Evolutionary conservation across 2,113 vertebrate genomes (phyloP).

Genomic region (Rattus rattus): DNA sequence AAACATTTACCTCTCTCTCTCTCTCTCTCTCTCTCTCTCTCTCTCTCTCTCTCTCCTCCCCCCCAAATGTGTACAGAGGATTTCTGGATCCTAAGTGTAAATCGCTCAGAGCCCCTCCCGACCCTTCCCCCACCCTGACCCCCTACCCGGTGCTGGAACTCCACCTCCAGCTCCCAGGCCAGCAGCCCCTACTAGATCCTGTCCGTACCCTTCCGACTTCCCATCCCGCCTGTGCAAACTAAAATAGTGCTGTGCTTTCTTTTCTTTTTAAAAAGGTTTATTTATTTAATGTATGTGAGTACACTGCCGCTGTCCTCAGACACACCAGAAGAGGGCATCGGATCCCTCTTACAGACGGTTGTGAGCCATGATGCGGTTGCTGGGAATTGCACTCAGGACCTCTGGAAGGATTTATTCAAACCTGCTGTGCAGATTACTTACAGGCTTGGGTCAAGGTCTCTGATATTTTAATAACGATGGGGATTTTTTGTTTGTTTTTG

Average conservation of each 20-base stretch:
- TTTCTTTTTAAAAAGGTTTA: not conserved
- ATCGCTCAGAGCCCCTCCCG: not conserved
- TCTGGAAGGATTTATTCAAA: not conserved
- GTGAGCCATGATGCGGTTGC: no score
- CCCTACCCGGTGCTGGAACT: not conserved
- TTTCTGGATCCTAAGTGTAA: not conserved
- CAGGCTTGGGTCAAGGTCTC: not conserved
- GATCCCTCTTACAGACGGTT: no score
- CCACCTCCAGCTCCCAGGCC: not conserved
- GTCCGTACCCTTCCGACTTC: not conserved
- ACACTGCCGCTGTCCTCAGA: no score
- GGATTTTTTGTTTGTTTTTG: not conserved
- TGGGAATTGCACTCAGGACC: no score
- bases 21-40: not conserved
- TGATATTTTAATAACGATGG: not conserved
- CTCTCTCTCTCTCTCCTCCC: no score
- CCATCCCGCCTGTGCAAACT: not conserved
- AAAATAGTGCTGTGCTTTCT: not conserved
- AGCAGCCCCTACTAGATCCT: not conserved
- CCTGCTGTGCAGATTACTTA: not conserved
- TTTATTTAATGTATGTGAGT: no score
- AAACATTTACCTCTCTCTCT: not conserved
- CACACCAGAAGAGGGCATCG: no score
- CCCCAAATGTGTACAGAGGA: not conserved
- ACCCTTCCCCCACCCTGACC: not conserved